Evolutionary conservation across 2,888 invertebrate species (phyloP), one percentile per base, ranked within the genome.

Genomic region (Spisula solida): DNA sequence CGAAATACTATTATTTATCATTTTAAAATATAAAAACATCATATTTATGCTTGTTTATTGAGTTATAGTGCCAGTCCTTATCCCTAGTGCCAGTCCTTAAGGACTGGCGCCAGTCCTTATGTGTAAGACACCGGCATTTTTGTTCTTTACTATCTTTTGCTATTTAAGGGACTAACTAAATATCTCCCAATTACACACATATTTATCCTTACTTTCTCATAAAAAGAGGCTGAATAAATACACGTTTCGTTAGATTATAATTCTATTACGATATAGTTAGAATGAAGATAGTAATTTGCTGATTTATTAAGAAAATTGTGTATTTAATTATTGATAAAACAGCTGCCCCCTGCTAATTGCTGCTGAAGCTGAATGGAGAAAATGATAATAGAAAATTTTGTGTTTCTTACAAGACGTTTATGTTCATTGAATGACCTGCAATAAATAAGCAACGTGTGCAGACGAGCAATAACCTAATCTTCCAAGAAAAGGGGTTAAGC

Each of bases 311-410:
- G 8, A 66, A 25, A 66, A 12, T 25, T 66, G 10, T 66, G 0
- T 25, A 4, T 66, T 25, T 25, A 25, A 66, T 25, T 66, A 34
- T 31, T 75, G 0, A 34, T 31, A 75, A 18, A 75, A 75, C 31
- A 18, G 34, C 25, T 31, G 29, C n/a, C 31, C 75, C 75, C 75
- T 75, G 16, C 0, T 18, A 75, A 75, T 34, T 75, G 75, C 12
- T 75, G 75, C 75, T 31, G 75, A 75, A 75, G 75, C 75, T 75
- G 75, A 75, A 75, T 25, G 10, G 0, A 75, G 34, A 66, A 66
- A 66, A 66, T 66, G 60, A 25, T 66, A 66, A 66, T 66, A 60
- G 5, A 66, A 12, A 6, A 20, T 56, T n/a, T 25, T 6, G 0
- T 10, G 60, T 10, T n/a, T 8, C 5, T 66, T 66, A 25, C 1